A percentile compares a stretch with the other conserved stretches of the same genome.
Conservation (phyloP, 2,888 invertebrate genomes). For the Cetonia aurata region DNA sequence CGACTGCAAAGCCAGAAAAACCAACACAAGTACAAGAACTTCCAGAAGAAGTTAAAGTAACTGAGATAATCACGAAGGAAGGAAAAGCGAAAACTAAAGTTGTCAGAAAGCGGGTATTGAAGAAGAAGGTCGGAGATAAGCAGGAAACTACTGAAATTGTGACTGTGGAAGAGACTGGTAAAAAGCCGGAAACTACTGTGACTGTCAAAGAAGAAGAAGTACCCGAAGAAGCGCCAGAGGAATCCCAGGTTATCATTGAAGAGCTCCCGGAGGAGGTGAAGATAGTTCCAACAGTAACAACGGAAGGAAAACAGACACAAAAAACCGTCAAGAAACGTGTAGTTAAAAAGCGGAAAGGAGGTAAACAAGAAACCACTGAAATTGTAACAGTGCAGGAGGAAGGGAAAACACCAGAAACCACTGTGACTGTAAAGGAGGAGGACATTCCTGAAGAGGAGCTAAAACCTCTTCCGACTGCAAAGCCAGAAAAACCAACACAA, state of each 20-base stretch:
- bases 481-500: conserved; percentile 42
- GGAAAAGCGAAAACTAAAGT: conserved; percentile 59
- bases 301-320: conserved; percentile 53
- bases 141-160: conserved; percentile 68
- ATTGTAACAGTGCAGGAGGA: conserved; percentile 66
- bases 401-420: conserved; percentile 63
- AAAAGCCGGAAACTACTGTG: conserved; percentile 63
- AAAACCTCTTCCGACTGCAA: conserved; percentile 43
- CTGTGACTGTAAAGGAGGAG: conserved; percentile 57
- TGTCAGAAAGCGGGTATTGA: conserved; percentile 60
- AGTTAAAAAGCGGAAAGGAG: conserved; percentile 64
- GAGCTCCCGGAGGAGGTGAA: conserved; percentile 52
- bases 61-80: conserved; percentile 61
- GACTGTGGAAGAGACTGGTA: conserved; percentile 64
- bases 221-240: conserved; percentile 52
- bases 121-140: conserved; percentile 62
- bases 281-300: conserved; percentile 55
- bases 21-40: conserved; percentile 55
- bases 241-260: conserved; percentile 41
- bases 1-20: conserved; percentile 52
- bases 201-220: conserved; percentile 58
- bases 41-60: conserved; percentile 58
- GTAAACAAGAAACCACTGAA: conserved; percentile 66
- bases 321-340: conserved; percentile 59
- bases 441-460: conserved; percentile 52